Evolutionary conservation across 1,140 invertebrate species (phyloP).

Genomic region (Choristoneura fumiferana): DNA sequence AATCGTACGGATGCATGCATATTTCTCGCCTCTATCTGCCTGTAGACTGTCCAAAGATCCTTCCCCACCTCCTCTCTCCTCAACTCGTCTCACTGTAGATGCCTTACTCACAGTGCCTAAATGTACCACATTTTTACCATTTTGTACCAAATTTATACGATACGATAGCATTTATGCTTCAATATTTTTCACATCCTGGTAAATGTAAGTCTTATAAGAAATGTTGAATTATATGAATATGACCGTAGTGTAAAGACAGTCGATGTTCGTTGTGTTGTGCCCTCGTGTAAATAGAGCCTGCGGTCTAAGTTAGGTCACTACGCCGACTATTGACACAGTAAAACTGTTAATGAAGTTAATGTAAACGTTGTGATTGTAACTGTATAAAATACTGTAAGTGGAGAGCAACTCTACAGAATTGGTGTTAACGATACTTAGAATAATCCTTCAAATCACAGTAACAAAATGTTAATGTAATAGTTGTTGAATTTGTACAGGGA

Average conservation of each 20-base stretch:
- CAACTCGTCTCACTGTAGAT: slow-evolving; percentile 77
- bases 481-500: slow-evolving; percentile 76
- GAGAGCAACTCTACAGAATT: slow-evolving; percentile 30
- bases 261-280: neutral
- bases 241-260: slow-evolving; percentile 24
- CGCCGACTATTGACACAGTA: slow-evolving; percentile 34
- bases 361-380: slow-evolving; percentile 35
- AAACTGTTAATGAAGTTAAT: slow-evolving; percentile 33
- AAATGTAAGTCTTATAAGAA: slow-evolving; percentile 49
- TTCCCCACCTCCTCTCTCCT: slow-evolving; percentile 27
- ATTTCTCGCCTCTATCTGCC: slow-evolving; percentile 1
- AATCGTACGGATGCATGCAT: too few species aligned
- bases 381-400: slow-evolving; percentile 28
- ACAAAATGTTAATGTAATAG: slow-evolving; percentile 70
- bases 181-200: slow-evolving; percentile 59
- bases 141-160: slow-evolving; percentile 73
- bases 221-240: slow-evolving; percentile 42
- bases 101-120: slow-evolving; percentile 80
- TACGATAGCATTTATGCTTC: slow-evolving; percentile 63
- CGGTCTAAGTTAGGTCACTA: slow-evolving; percentile 27
- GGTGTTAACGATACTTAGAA: slow-evolving; percentile 26
- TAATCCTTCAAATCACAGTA: slow-evolving; percentile 72
- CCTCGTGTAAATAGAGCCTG: slow-evolving; percentile 23
- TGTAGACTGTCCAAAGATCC: slow-evolving; percentile 7
- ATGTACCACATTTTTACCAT: slow-evolving; percentile 66